phyloP scores from a whole-genome alignment of 2,113 vertebrate genomes.

The Cercopithecus mona region DNA sequence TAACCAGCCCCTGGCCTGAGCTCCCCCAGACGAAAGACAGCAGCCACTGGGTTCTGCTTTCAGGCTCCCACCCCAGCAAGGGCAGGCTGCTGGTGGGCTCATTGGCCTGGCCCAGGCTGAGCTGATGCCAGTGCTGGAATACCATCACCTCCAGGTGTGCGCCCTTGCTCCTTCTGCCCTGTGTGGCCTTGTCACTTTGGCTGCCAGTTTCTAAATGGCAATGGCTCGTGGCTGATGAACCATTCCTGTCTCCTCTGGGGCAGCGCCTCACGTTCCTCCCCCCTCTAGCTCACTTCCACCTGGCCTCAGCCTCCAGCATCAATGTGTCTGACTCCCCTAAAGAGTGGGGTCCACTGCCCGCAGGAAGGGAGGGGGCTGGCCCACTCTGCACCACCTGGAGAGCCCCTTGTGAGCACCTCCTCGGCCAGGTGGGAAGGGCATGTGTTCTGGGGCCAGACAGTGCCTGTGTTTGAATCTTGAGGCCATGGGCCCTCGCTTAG shows the following conservation, averaged over 20 bases:
- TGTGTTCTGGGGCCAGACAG: background rate
- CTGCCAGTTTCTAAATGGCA: background rate
- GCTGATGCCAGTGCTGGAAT: background rate
- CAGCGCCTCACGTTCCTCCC: background rate
- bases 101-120: background rate
- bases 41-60: background rate
- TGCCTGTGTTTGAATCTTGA: background rate
- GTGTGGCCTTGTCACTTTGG: background rate
- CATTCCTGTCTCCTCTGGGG: background rate
- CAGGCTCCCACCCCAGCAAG: no score
- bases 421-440: background rate
- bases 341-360: fast-evolving
- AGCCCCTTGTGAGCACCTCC: fast-evolving
- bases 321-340: background rate
- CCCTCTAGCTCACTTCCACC: background rate
- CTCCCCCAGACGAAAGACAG: fast-evolving
- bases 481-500: fast-evolving
- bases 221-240: background rate
- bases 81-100: background rate
- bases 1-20: background rate
- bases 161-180: background rate
- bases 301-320: background rate
- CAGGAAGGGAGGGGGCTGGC: background rate
- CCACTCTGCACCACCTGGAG: background rate
- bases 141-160: fast-evolving